Conservation (phyloP, 1,140 invertebrate species). For the Drosophila guanche region DNA sequence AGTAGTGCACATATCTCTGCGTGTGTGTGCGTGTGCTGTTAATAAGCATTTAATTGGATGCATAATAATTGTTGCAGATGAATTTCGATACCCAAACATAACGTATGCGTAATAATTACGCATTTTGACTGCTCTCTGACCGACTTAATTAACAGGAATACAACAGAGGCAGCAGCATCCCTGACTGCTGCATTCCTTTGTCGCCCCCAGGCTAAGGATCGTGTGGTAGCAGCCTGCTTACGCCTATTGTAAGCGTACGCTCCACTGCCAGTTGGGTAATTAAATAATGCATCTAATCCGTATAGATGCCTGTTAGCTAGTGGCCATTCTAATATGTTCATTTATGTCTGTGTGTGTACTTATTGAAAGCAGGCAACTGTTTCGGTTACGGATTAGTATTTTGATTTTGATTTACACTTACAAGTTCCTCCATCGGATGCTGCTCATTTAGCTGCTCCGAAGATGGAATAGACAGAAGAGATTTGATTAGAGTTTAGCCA, state of each 20-base stretch:
- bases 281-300: conserved; percentile 36
- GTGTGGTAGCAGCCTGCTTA: not conserved
- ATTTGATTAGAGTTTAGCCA: conserved; percentile 27
- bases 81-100: not conserved
- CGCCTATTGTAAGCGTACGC: conserved; percentile 14
- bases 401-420: conserved; percentile 53
- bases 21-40: not conserved
- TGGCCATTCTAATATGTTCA: conserved; percentile 4
- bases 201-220: not conserved
- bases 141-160: conserved; percentile 34
- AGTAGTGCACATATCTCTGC: too few species aligned
- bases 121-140: conserved; percentile 14
- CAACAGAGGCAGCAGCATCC: not conserved
- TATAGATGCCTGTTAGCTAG: not conserved
- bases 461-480: conserved; percentile 13
- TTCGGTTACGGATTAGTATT: conserved; percentile 5
- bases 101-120: conserved; percentile 28
- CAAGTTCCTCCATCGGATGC: conserved; percentile 63
- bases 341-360: conserved; percentile 8
- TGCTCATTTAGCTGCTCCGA: conserved; percentile 55
- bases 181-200: conserved; percentile 12
- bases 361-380: not conserved
- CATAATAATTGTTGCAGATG: not conserved
- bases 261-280: not conserved
- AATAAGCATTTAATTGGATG: not conserved